A percentile compares a stretch with the other conserved stretches of the same genome.
Evolutionary conservation across 2,888 invertebrate species (phyloP).

Genomic region (Hipparchia semele): DNA sequence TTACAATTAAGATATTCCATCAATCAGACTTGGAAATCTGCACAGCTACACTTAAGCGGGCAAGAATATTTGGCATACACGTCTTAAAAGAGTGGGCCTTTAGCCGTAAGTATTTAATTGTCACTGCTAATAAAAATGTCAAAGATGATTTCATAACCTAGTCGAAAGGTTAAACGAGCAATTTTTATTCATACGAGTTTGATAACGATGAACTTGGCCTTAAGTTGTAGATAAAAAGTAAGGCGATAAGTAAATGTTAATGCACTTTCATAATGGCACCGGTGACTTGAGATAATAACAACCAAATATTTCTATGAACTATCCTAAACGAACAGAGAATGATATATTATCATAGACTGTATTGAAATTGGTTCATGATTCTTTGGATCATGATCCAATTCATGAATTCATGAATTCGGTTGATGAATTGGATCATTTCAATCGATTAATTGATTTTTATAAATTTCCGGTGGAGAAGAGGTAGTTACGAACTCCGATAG

Average conservation of each 20-base stretch:
- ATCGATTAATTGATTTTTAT: no score
- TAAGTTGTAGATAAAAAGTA: constrained; percentile 16
- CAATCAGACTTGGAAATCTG: no score
- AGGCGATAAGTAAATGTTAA: constrained; percentile 24
- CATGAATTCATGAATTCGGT: no score
- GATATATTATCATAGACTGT: neutral
- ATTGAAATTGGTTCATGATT: neutral
- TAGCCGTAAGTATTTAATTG: no score
- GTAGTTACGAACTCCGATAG: no score
- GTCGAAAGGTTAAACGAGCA: constrained; percentile 1
- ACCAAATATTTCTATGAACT: neutral
- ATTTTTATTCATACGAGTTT: neutral
- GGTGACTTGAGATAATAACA: constrained; percentile 11
- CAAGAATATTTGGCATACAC: no score
- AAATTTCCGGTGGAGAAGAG: no score
- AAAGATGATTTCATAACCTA: neutral
- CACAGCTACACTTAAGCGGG: no score
- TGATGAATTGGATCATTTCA: no score
- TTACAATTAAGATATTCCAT: no score
- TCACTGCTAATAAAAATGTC: neutral
- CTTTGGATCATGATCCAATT: no score
- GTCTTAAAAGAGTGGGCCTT: no score
- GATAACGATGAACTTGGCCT: constrained; percentile 24
- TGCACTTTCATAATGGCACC: constrained; percentile 23
- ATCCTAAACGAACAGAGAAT: neutral